Conservation (phyloP, 2,888 invertebrate genomes). For the Scaptomyza reducta region DNA sequence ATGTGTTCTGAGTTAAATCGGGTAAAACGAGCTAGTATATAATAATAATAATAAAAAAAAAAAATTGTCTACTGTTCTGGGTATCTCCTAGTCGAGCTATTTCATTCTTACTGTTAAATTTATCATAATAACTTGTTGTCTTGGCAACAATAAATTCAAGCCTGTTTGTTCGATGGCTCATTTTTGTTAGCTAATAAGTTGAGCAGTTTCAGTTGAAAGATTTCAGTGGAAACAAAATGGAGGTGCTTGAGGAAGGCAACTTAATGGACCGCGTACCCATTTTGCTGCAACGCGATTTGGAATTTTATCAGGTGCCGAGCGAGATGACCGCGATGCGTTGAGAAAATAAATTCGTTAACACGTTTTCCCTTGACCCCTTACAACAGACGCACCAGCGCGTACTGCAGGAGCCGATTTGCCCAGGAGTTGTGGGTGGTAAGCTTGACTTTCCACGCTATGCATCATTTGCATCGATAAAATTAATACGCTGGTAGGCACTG, state of each 20-base stretch:
- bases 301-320: constrained; percentile 90
- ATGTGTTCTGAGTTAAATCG: too few relatives aligned
- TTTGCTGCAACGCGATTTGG: constrained; percentile 91
- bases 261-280: constrained; percentile 94
- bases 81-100: neutral
- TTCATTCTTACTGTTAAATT: neutral
- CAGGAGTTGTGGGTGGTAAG: constrained; percentile 91
- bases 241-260: constrained; percentile 95
- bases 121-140: constrained; percentile 20
- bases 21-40: too few relatives aligned
- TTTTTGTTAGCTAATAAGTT: constrained; percentile 30
- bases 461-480: constrained; percentile 92
- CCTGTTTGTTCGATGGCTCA: constrained; percentile 45
- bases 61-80: neutral
- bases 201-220: constrained; percentile 9
- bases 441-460: constrained; percentile 93
- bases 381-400: constrained; percentile 89
- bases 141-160: constrained; percentile 23
- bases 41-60: too few relatives aligned
- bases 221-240: constrained; percentile 85
- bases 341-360: constrained; percentile 33
- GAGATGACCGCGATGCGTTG: constrained; percentile 28
- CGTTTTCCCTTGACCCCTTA: neutral
- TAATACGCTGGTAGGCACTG: constrained; percentile 88
- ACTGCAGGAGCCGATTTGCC: constrained; percentile 91